Evolutionary conservation across 2,888 invertebrate species (phyloP).

Genomic region (Apodemia duryi): DNA sequence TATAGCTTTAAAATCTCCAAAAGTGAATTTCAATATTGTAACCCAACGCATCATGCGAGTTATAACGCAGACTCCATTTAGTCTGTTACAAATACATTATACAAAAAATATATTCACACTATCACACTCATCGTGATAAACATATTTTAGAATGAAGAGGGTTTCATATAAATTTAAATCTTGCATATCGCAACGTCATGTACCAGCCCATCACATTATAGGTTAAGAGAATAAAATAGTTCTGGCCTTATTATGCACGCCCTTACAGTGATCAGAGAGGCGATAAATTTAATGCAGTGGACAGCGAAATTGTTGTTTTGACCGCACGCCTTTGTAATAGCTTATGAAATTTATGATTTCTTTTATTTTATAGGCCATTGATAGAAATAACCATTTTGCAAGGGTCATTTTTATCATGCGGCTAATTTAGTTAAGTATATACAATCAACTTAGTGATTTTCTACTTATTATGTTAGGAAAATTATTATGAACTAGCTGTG

Average conservation of each 20-base stretch:
- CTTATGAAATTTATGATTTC: conserved; percentile 43
- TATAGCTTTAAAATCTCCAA: no score
- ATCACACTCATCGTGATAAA: conserved; percentile 1
- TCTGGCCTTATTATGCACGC: conserved; percentile 69
- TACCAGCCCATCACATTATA: conserved; percentile 9
- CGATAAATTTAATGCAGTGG: conserved; percentile 72
- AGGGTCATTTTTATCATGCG: background rate
- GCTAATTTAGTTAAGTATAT: background rate
- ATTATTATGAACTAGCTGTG: no score
- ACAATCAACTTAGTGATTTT: no score
- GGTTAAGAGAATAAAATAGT: conserved; percentile 44
- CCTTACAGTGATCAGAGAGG: conserved; percentile 66
- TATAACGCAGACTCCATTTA: no score
- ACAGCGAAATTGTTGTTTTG: conserved; percentile 77
- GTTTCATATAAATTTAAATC: conserved; percentile 10
- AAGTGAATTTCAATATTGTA: no score
- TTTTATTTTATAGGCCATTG: conserved; percentile 33
- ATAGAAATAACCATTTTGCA: background rate
- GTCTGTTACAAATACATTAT: no score
- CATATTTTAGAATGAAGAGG: conserved; percentile 1
- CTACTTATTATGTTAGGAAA: no score
- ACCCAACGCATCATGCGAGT: no score
- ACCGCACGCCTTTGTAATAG: conserved; percentile 58
- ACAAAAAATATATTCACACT: background rate
- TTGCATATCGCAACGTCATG: conserved; percentile 1